Conservation (phyloP, 2,888 invertebrate genomes). For the Ceratothoa steindachneri region DNA sequence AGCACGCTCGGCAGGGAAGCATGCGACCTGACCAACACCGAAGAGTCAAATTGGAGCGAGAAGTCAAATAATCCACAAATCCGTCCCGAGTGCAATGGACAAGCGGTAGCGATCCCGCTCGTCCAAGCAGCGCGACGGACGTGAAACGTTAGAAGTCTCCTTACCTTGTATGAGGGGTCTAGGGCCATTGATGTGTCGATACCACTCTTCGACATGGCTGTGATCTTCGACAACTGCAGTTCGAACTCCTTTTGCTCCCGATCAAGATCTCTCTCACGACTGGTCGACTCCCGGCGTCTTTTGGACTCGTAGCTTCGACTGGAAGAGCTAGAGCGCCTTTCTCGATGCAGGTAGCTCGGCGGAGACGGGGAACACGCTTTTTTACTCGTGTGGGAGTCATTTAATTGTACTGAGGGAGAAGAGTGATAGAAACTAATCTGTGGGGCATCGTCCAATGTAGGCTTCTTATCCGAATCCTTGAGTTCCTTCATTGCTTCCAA, state of each 20-base stretch:
- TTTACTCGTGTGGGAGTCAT: neutral
- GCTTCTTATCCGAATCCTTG: neutral
- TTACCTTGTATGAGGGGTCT: neutral
- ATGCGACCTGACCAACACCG: too few relatives aligned
- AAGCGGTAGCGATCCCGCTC: too few relatives aligned
- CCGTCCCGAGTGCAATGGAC: too few relatives aligned
- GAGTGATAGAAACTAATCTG: neutral
- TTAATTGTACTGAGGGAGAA: neutral
- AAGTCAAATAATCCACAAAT: too few relatives aligned
- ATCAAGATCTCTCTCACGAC: neutral
- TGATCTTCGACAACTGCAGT: neutral
- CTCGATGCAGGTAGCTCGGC: neutral
- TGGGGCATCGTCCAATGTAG: neutral
- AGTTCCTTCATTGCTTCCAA: constrained; percentile 23
- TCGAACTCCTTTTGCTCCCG: neutral
- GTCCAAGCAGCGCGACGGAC: too few relatives aligned
- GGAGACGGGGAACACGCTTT: neutral
- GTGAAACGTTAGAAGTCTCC: neutral
- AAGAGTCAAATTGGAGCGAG: too few relatives aligned
- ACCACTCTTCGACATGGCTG: neutral
- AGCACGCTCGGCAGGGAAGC: too few relatives aligned
- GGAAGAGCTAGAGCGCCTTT: neutral
- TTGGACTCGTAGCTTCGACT: neutral
- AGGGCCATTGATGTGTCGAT: neutral
- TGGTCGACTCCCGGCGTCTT: neutral